A percentile compares a stretch with the other conserved stretches of the same genome.
These are phyloP conservation scores for Dicrurus megarhynchus DNA, from an alignment of 2,113 vertebrate genomes.

Conservation along the genomic window DNA sequence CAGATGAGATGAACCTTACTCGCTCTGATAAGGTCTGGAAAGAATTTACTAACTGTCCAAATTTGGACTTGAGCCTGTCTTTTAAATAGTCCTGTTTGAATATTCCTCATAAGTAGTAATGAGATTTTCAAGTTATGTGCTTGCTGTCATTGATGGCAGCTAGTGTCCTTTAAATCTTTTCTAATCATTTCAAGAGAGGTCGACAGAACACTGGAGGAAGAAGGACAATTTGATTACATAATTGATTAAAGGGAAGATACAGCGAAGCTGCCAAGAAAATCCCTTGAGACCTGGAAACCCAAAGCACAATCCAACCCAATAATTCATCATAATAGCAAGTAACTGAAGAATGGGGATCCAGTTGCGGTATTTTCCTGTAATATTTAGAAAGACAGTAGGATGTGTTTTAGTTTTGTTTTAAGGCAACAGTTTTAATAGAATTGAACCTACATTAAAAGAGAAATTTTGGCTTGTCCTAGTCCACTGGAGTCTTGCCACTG, in stretches of 20 bases:
- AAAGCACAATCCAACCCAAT: background rate
- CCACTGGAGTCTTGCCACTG: background rate
- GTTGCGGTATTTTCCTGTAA: background rate
- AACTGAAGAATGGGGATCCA: background rate
- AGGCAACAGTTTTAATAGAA: background rate
- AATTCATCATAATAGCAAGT: background rate
- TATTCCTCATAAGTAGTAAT: background rate
- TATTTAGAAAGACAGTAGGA: background rate
- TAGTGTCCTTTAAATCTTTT: conserved; percentile 16
- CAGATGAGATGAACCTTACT: background rate
- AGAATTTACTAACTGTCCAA: background rate
- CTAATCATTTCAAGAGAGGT: conserved; percentile 28
- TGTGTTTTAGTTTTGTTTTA: background rate
- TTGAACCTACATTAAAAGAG: background rate
- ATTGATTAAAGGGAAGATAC: conserved; percentile 20
- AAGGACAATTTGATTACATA: background rate
- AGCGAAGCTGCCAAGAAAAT: conserved; percentile 23
- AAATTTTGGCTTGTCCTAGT: background rate
- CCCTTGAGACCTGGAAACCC: background rate
- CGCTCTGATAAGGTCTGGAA: background rate
- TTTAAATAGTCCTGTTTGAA: background rate
- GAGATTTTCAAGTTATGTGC: background rate
- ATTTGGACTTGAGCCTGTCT: background rate
- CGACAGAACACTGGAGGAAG: background rate
- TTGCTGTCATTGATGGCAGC: background rate